Evolutionary conservation across 2,113 vertebrate species (phyloP), one percentile per base, ranked within the genome.

Genomic region (Sylvietta virens): DNA sequence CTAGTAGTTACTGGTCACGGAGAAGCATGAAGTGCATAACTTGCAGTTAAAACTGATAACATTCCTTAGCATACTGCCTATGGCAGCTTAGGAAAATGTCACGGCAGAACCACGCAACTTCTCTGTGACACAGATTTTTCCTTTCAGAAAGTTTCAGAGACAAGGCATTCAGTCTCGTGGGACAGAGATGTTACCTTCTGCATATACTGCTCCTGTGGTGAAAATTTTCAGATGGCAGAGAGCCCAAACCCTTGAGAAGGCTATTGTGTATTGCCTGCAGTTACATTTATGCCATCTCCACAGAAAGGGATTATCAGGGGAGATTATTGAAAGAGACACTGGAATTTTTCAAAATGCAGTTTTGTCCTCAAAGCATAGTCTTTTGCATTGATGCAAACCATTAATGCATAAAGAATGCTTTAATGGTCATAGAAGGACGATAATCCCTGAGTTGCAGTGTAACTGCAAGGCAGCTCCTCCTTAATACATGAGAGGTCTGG

Each of bases 271-370:
- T 50, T 24, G 14, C 28, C 48, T 72, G 15, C 2, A 12, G 60
- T 53, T 51, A 42, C 0, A 0, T 37, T 76, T 51, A 33, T 2
- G 2, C 18, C 31, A 47, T 23, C 70, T 60, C n/a, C 0, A 0
- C 26, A 45, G 56, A 81, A 78, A 62, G 30, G 17, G 18, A 53
- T 69, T 70, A 37, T 51, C 30, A 12, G 5, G 16, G 22, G 8
- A 70, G 17, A 35, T 77, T 81, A 53, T 11, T 69, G 61, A 69
- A 76, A 83, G 45, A 83, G 71, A 57, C 35, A 40, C 8, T 2
- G 24, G 69, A 27, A 30, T 47, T 89, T 86, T 61, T 35, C 67
- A 81, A 78, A 69, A 37, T n/a, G 45, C 13, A 40, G 11, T 56
- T 90, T 70, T 91, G 50, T 33, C 48, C 33, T 70, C 64, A 66